Evolutionary conservation across 1,140 invertebrate genomes (phyloP).

Genomic region (Tetramorium parvispinum): DNA sequence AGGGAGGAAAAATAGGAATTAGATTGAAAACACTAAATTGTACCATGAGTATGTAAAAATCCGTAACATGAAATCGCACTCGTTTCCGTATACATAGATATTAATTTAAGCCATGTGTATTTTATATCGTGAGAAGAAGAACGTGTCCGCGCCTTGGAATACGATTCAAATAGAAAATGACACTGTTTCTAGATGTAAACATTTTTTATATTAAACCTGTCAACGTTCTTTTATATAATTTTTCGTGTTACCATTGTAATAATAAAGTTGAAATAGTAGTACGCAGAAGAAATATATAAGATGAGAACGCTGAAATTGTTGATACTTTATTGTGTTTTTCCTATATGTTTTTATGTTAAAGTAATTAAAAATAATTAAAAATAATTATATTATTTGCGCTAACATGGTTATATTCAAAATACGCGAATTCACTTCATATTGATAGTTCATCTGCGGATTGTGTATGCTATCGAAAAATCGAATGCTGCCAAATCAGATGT

Average conservation of each 20-base stretch:
- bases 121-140: conserved; percentile 22
- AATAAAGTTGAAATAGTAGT: background rate
- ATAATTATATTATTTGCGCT: background rate
- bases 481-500: conserved; percentile 63
- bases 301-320: conserved; percentile 21
- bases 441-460: background rate
- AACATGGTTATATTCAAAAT: background rate
- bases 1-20: background rate
- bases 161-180: conserved; percentile 19
- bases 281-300: conserved; percentile 62
- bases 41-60: conserved; percentile 33
- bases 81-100: background rate
- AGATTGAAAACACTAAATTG: conserved; percentile 29
- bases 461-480: conserved; percentile 61
- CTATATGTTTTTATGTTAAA: background rate
- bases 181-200: conserved; percentile 32
- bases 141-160: background rate
- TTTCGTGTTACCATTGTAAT: conserved; percentile 55
- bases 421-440: conserved; percentile 16
- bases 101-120: conserved; percentile 44
- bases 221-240: conserved; percentile 63
- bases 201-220: conserved; percentile 69
- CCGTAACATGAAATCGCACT: background rate
- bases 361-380: no score
- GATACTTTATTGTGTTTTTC: background rate